These are phyloP conservation scores for Aplysina aerophoba DNA, from an alignment of 37 sponge, comb jelly and placozoan species.

Conservation along the genomic window DNA sequence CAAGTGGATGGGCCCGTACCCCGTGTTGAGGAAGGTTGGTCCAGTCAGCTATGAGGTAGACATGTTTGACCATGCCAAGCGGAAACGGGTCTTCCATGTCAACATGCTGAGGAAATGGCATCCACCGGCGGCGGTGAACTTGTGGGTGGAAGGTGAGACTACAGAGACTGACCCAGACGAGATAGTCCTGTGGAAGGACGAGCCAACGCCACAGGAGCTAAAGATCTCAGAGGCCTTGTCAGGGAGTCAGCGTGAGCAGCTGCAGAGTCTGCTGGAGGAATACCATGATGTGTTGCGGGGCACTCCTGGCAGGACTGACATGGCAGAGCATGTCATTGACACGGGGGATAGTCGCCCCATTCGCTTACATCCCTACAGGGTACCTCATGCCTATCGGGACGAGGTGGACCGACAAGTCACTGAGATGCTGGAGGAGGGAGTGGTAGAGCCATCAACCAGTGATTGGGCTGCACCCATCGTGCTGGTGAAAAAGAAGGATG, in stretches of 20 bases:
- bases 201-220: no score
- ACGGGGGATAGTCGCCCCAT: conserved; percentile 32
- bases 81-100: conserved; percentile 34
- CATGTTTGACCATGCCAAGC: conserved; percentile 21
- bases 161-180: no score
- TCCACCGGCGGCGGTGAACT: no score
- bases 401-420: conserved; percentile 37
- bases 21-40: conserved; percentile 8
- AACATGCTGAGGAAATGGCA: conserved; percentile 34
- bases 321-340: conserved; percentile 35
- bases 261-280: conserved; percentile 1
- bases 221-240: no score
- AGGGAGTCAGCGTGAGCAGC: background rate
- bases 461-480: conserved; percentile 64
- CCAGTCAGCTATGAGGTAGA: conserved; percentile 47
- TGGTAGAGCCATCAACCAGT: conserved; percentile 56
- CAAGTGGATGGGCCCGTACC: conserved; percentile 62
- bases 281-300: conserved; percentile 25
- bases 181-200: no score
- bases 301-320: conserved; percentile 13
- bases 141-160: no score
- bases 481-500: conserved; percentile 62
- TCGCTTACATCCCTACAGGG: conserved; percentile 41
- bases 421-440: conserved; percentile 47
- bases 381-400: conserved; percentile 43